Conservation (phyloP, 1,140 invertebrate species). For the Venturia canescens region DNA sequence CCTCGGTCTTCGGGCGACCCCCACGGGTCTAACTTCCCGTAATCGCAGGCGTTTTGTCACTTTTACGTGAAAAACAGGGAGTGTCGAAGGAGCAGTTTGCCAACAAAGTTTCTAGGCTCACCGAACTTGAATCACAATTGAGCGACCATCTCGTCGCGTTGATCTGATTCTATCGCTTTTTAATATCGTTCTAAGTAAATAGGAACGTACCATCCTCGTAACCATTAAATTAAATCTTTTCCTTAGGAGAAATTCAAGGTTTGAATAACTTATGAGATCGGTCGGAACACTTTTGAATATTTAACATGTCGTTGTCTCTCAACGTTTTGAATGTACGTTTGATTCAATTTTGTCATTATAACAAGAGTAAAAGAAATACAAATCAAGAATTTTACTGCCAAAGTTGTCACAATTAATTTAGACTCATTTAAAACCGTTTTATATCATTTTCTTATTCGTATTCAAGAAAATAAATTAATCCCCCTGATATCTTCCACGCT, state of each 20-base stretch:
- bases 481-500: not conserved
- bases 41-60: constrained; percentile 69
- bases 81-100: constrained; percentile 43
- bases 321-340: no score
- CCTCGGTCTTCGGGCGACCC: constrained; percentile 49
- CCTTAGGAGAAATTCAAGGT: not conserved
- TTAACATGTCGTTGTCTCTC: no score
- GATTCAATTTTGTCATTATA: no score
- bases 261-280: not conserved
- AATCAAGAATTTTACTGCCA: no score
- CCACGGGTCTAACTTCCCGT: constrained; percentile 58
- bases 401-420: no score
- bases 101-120: constrained; percentile 6
- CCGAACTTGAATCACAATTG: constrained; percentile 23
- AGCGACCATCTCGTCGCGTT: not conserved
- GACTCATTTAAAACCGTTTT: no score
- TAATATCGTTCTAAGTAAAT: not conserved
- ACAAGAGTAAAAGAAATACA: no score
- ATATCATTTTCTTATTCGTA: no score
- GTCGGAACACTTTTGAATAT: no score
- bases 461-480: not conserved
- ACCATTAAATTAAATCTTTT: not conserved
- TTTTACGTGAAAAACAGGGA: constrained; percentile 59
- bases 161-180: not conserved
- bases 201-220: not conserved